Conservation (phyloP, 2,888 invertebrate species). For the Dicyrtoma fusca region DNA sequence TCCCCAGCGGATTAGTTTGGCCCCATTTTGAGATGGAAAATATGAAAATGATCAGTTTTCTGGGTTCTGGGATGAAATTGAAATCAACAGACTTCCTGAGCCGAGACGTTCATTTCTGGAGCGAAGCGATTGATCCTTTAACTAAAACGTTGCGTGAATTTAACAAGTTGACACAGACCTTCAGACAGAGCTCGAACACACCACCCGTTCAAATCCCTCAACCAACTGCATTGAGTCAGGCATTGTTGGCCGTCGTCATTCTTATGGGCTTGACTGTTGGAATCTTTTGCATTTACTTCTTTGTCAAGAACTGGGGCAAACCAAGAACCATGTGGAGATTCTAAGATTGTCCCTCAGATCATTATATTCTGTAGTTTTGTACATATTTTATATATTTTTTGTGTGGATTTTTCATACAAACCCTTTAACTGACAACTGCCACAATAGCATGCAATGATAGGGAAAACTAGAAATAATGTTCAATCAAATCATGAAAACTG, state of each 20-base stretch:
- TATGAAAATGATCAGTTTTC: conserved; percentile 24
- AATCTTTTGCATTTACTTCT: not conserved
- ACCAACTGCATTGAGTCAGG: conserved; percentile 10
- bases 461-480: too few species aligned
- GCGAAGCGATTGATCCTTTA: conserved; percentile 7
- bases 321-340: conserved; percentile 28
- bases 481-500: too few species aligned
- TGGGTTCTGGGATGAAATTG: conserved; percentile 1
- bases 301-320: conserved; percentile 18
- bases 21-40: conserved; percentile 5
- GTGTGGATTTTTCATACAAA: too few species aligned
- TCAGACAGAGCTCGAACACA: not conserved
- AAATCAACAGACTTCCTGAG: conserved; percentile 33
- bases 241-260: conserved; percentile 19
- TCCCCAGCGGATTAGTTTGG: conserved; percentile 5
- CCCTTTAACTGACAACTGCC: too few species aligned
- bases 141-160: not conserved
- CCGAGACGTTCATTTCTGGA: conserved; percentile 46
- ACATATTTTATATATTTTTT: not conserved
- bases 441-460: too few species aligned
- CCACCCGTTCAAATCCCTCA: not conserved
- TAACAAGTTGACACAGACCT: not conserved
- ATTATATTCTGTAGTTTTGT: too few species aligned
- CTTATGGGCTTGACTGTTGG: conserved; percentile 11
- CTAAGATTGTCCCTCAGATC: not conserved